Evolutionary conservation across 2,797 vertebrate species (phyloP), one percentile per base, ranked within the genome.

Genomic region (Cottoperca gobio): DNA sequence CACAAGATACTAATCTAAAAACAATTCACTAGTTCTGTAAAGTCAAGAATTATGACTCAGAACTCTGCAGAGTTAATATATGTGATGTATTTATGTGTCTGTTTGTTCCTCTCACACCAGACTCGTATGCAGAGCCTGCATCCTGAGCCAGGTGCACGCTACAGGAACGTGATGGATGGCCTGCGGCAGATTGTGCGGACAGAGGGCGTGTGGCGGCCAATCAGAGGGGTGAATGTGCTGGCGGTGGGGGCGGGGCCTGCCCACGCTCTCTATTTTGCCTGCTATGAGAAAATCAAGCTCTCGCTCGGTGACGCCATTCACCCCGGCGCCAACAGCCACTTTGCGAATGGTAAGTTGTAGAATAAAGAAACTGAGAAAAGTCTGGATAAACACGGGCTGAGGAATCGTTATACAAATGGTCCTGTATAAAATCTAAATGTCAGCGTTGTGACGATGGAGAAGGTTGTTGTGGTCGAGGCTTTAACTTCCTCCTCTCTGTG

Each of bases 231-330:
- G 85, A 99, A 98, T 74, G 94, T 97, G 86, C 96, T 97, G 26
- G 97, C 97, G 13, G 95, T 97, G 52, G 97, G 97, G 70, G 97
- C 97, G 0, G 97, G 97, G 35, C 97, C 97, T 4, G 97, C 97
- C 23, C 97, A 99, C 19, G 97, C 97, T 3, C 95, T 99, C 64
- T 99, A 99, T 95, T 99, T 99, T 53, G 97, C 97, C 90, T 98
- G 97, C 94, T 99, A 98, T 45, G 97, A 99, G 94, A 98, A 97
- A 93, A 95, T 99, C 92, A 99, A 99, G 96, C 97, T 98, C 92
- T 95, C 95, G 63, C 92, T 99, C 87, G 96, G 96, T 64, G 95
- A 97, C 63, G 90, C 96, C 66, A 95, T 99, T 91, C 96, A 97
- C 80, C 97, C 97, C 5, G 97, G 97, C 84, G 94, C 96, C 83